Base-by-base conservation (phyloP, 2,888 invertebrate genomes). In the Acleris laterana region DNA sequence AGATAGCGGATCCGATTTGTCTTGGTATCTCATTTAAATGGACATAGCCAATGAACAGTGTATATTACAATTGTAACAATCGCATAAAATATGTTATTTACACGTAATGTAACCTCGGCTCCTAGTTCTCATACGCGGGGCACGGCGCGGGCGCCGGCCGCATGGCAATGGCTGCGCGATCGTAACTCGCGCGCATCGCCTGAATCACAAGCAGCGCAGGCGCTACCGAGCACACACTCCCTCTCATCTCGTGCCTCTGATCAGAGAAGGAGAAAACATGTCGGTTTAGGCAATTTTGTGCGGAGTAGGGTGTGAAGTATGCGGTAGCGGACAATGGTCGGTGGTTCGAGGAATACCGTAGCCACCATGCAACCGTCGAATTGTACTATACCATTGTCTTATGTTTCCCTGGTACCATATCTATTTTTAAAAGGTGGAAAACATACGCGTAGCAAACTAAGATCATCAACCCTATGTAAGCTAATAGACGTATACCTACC, bases 161-260 rank as follows among this genome's bases (percentile, higher is more conserved):
- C 62, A 76, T 77, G 76, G 74, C 77, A 77, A 74, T 75, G 73
- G 72, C 75, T 63, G 70, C 70, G 53, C 69, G 62, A 70, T 76
- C 77, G 78, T 77, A 79, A 77, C 71, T 61, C 52, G 58, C 57
- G 62, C 55, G 55, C 65, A 56, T 60, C 55, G 55, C 44, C 55
- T 1, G 65, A 65, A 65, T 65, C 55, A 44, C 56, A 65, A 65
- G n/a, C 60, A 64, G 65, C 28, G 17, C 53, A 28, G 38, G 19
- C 55, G 19, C 53, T 9, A 32, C 46, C 53, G 53, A 28, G 25
- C 61, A 16, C 13, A 19, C 60, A 7, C 20, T 55, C 17, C 60
- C 28, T 65, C 60, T 65, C 55, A 50, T 3, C 22, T 50, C 16
- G 7, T 7, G 16, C 50, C 6, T 28, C n/a, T 11, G 42, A 50